These are phyloP conservation scores for Ptiloglossa arizonensis DNA, from an alignment of 1,140 invertebrate species.

Conservation along the genomic window DNA sequence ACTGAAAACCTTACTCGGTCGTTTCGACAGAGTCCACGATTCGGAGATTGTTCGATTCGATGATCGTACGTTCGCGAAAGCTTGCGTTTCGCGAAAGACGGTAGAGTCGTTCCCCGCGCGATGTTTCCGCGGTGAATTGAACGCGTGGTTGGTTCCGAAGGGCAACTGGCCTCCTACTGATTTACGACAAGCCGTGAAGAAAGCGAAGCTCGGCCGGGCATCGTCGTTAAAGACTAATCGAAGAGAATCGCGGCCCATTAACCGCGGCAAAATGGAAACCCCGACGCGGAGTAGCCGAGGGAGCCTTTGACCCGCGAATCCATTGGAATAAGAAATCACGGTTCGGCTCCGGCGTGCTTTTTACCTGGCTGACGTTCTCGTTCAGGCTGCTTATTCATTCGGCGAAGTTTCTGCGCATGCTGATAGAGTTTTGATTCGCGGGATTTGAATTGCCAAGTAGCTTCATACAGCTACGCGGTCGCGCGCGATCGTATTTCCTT, in stretches of 20 bases:
- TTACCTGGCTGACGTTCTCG: background rate
- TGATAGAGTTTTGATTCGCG: slow-evolving; percentile 31
- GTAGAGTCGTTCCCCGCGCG: background rate
- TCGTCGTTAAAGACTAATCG: slow-evolving; percentile 30
- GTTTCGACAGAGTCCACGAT: too few species aligned
- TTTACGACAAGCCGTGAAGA: slow-evolving; percentile 1
- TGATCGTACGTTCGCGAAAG: too few species aligned
- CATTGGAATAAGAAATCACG: slow-evolving; percentile 25
- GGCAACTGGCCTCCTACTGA: background rate
- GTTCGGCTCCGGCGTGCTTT: background rate
- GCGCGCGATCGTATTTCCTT: slow-evolving; percentile 11
- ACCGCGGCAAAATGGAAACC: background rate
- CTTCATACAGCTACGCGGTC: background rate
- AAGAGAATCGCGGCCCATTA: slow-evolving; percentile 26
- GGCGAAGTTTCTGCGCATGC: slow-evolving; percentile 23
- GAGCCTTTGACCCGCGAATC: slow-evolving; percentile 23
- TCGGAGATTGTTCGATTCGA: too few species aligned
- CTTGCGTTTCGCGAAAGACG: background rate
- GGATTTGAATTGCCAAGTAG: slow-evolving; percentile 40
- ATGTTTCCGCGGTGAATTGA: background rate
- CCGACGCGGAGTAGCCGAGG: background rate
- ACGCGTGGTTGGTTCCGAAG: background rate
- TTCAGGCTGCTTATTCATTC: slow-evolving; percentile 24
- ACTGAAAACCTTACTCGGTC: too few species aligned
- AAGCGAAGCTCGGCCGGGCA: background rate